These are phyloP conservation scores for Lordiphosa stackelbergi DNA, from an alignment of 1,140 invertebrate genomes.

Conservation along the genomic window DNA sequence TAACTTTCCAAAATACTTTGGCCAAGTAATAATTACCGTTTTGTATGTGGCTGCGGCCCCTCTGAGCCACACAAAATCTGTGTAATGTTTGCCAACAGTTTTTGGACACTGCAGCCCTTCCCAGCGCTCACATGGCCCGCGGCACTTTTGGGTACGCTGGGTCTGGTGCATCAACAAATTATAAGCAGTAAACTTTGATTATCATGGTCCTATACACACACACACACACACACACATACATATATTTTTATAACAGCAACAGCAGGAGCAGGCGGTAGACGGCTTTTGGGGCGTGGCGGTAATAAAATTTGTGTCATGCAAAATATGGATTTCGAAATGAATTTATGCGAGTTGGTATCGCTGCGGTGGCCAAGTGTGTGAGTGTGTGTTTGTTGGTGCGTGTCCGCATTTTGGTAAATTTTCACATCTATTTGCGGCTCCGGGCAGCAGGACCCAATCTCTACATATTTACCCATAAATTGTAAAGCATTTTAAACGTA, in stretches of 20 bases:
- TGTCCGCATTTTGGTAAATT: slow-evolving; percentile 6
- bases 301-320: slow-evolving; percentile 48
- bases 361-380: slow-evolving; percentile 15
- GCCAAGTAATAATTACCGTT: slow-evolving; percentile 48
- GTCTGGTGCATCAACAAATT: slow-evolving; percentile 38
- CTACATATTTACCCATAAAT: neutral
- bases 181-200: slow-evolving; percentile 52
- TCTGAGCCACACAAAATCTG: slow-evolving; percentile 18
- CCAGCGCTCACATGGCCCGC: slow-evolving; percentile 7
- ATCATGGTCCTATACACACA: slow-evolving; percentile 24
- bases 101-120: neutral
- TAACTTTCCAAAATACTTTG: slow-evolving; percentile 42
- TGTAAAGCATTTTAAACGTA: neutral
- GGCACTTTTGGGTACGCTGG: slow-evolving; percentile 17
- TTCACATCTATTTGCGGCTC: slow-evolving; percentile 2
- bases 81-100: slow-evolving; percentile 10
- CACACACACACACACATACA: neutral
- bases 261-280: neutral
- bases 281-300: slow-evolving; percentile 21
- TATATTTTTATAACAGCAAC: slow-evolving; percentile 2
- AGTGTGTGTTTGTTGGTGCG: neutral
- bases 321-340: slow-evolving; percentile 56
- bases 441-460: neutral
- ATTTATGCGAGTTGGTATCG: slow-evolving; percentile 50
- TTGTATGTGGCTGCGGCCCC: slow-evolving; percentile 21